Evolutionary conservation across 2,888 invertebrate genomes (phyloP).

Genomic region (Parnassius apollo): DNA sequence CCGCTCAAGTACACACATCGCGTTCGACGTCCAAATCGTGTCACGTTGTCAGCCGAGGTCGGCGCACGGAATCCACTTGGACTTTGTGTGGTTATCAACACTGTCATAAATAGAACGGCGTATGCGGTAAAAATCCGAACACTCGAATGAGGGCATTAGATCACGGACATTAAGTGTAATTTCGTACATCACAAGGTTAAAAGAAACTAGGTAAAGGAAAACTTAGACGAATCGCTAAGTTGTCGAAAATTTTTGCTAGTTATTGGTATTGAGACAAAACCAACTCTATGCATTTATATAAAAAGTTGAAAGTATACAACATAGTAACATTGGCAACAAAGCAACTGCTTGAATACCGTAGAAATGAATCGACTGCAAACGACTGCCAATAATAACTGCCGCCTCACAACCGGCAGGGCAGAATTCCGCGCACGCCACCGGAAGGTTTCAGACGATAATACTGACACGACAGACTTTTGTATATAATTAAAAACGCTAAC

Average conservation of each 20-base stretch:
- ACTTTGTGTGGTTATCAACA: not conserved
- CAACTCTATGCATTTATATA: not conserved
- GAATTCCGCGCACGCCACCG: not conserved
- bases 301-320: not conserved
- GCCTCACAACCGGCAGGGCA: not conserved
- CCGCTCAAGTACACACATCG: conserved; percentile 2
- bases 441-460: not conserved
- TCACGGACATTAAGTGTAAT: not conserved
- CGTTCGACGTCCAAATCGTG: conserved; percentile 2
- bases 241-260: not conserved
- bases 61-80: not conserved
- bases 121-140: conserved; percentile 2
- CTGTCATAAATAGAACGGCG: not conserved
- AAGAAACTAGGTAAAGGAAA: conserved; percentile 1
- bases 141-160: not conserved
- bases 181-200: not conserved
- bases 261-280: not conserved
- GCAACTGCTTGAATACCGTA: not conserved
- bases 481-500: not conserved
- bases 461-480: conserved; percentile 6
- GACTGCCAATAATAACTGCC: not conserved
- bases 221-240: not conserved
- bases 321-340: not conserved
- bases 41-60: not conserved
- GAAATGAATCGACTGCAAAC: not conserved